Evolutionary conservation across 2,888 invertebrate genomes (phyloP).

Genomic region (Drosophila antonietae): DNA sequence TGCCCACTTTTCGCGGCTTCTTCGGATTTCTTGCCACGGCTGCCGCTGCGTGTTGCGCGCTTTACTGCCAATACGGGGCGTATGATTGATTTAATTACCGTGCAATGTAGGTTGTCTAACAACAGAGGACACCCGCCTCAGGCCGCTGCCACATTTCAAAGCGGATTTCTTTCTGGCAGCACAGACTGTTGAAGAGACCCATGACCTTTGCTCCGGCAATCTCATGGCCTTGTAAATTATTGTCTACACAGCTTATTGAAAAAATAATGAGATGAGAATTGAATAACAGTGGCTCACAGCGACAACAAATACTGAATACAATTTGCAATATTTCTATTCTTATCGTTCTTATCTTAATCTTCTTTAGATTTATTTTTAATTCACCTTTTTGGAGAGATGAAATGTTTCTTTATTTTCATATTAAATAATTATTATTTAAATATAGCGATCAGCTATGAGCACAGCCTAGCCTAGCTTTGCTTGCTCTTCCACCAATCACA

Average conservation of each 20-base stretch:
- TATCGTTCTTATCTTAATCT: no score
- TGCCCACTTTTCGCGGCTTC: slow-evolving; percentile 8
- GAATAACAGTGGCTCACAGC: neutral
- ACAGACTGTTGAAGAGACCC: slow-evolving; percentile 7
- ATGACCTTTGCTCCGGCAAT: slow-evolving; percentile 18
- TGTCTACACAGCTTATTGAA: neutral
- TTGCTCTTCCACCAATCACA: neutral
- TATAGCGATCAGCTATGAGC: neutral
- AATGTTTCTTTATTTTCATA: neutral
- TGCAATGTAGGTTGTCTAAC: slow-evolving; percentile 55
- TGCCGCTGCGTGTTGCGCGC: slow-evolving; percentile 40
- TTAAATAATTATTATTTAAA: neutral
- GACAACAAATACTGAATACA: neutral
- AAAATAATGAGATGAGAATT: neutral
- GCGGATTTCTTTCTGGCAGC: neutral
- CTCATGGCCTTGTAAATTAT: neutral
- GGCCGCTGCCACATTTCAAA: neutral
- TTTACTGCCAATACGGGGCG: slow-evolving; percentile 57
- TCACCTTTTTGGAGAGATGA: no score
- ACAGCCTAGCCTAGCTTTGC: neutral
- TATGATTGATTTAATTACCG: slow-evolving; percentile 77
- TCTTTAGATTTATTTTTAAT: neutral
- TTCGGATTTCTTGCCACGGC: neutral
- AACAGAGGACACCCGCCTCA: neutral
- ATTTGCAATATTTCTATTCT: neutral